Evolutionary conservation across 2,113 vertebrate genomes (phyloP).

Genomic region (Thryonomys swinderianus): DNA sequence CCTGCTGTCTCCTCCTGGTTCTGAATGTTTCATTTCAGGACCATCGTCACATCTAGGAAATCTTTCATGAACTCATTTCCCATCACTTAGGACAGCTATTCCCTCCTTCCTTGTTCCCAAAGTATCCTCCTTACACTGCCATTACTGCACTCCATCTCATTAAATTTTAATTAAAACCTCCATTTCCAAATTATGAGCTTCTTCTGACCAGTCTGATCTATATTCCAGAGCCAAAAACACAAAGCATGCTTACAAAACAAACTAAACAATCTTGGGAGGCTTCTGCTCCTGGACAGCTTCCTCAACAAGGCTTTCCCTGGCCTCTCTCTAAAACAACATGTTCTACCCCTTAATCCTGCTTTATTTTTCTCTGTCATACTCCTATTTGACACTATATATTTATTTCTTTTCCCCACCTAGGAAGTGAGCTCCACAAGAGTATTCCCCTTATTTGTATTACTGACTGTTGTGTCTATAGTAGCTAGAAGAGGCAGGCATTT

Average conservation of each 20-base stretch:
- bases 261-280: background rate
- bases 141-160: background rate
- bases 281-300: background rate
- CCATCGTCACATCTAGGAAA: background rate
- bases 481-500: background rate
- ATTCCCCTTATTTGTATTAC: background rate
- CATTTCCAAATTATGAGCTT: background rate
- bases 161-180: constrained; percentile 11
- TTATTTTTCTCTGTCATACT: constrained; percentile 37
- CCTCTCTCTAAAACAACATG: background rate
- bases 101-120: background rate
- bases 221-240: background rate
- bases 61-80: background rate
- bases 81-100: background rate
- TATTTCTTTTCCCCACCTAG: background rate
- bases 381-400: background rate
- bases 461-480: background rate
- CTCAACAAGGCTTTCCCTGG: background rate
- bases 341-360: background rate
- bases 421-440: background rate
- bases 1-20: background rate
- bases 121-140: background rate
- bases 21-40: background rate
- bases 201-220: background rate
- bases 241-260: background rate